Evolutionary conservation across 1,140 invertebrate species (phyloP), one percentile per base, ranked within the genome.

Genomic region (Heliconius nattereri): DNA sequence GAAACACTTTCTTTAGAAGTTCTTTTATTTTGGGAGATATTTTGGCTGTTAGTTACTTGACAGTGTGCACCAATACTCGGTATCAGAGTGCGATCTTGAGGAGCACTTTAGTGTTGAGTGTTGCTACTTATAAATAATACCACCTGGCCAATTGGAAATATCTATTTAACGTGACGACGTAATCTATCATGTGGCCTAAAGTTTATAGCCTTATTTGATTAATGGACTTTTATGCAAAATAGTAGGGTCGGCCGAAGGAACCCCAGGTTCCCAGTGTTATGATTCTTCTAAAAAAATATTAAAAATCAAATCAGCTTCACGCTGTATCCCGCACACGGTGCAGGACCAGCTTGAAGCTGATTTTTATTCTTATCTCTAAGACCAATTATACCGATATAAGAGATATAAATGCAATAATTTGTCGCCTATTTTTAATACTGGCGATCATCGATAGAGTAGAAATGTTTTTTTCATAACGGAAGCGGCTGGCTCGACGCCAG

Each of bases 381-480:
- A 60, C 35, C 7, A 52, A 37, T 40, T 73, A 76, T 71, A 32
- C 19, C 20, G 57, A 80, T 76, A 73, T 66, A 49, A 60, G 72
- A 45, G 37, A 73, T 49, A 73, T 80, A 80, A 80, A 80, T 80
- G 45, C 70, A 75, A 76, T 76, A 80, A 80, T 76, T 80, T 80
- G 78, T 80, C 78, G 78, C 73, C 78, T 80, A 80, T 80, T 80
- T 80, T 76, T 76, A 75, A 73, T 54, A 72, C 71, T 73, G 78
- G 78, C 70, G 60, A 80, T 80, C 76, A 70, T 57, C 78, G n/a
- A 80, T 80, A 73, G 75, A 40, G 40, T 49, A 79, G 78, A 72
- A 76, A 76, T 66, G 76, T 52, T 80, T 78, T 80, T 80, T 80
- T 80, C 75, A 76, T 80, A 80, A 75, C 78, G 78, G 73, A 74